Evolutionary conservation across 2,797 vertebrate genomes (phyloP).

Genomic region (Sciurus vulgaris): DNA sequence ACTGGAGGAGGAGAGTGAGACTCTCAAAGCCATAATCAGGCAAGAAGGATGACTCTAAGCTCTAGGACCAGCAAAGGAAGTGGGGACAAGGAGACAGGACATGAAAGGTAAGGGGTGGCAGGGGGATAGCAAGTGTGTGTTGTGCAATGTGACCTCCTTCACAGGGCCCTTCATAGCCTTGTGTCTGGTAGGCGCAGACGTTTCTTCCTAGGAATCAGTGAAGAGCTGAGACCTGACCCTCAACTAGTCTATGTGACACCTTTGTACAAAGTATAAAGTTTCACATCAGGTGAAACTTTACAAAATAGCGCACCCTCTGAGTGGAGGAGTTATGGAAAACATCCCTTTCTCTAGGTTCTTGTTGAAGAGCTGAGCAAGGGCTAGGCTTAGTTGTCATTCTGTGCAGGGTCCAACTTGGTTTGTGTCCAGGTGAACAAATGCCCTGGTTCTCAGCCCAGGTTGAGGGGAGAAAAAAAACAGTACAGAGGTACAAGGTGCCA

Average conservation of each 20-base stretch:
- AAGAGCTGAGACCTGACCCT: neutral
- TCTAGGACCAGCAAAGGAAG: neutral
- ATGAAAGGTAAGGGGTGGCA: neutral
- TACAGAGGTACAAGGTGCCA: neutral
- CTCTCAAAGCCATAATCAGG: neutral
- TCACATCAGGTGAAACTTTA: neutral
- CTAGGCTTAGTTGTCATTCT: neutral
- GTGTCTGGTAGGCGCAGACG: neutral
- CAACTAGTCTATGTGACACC: neutral
- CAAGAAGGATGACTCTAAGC: neutral
- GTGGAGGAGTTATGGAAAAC: neutral
- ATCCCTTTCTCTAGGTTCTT: neutral
- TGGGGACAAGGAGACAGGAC: neutral
- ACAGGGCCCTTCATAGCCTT: neutral
- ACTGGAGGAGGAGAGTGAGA: neutral
- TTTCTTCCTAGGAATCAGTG: neutral
- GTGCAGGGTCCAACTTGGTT: neutral
- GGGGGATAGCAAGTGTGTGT: neutral
- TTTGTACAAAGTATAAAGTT: slow-evolving; percentile 13
- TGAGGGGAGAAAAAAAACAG: neutral
- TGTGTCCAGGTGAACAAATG: neutral
- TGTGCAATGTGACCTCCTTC: neutral
- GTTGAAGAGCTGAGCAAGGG: neutral
- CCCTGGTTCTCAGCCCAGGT: neutral
- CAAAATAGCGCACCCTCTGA: neutral